Conservation (phyloP, 2,113 vertebrate genomes). For the Piprites chloris region DNA sequence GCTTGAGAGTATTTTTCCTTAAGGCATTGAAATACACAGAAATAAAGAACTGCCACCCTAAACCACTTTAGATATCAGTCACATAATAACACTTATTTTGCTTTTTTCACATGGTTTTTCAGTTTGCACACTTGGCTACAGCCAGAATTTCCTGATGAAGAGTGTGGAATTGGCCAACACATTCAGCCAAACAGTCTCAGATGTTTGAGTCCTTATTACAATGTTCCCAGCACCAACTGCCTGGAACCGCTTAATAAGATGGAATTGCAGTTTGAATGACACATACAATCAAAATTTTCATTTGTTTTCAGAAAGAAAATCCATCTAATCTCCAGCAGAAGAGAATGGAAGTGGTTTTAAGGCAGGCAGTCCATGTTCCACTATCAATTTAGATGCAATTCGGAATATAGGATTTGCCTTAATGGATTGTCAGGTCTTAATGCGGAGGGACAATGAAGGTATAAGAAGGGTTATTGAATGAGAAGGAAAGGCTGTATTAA, state of each 20-base stretch:
- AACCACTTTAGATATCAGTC: slow-evolving; percentile 1
- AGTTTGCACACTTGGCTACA: not conserved
- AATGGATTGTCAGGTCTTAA: slow-evolving; percentile 37
- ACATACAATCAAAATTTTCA: slow-evolving; percentile 47
- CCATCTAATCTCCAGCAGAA: slow-evolving; percentile 22
- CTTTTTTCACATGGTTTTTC: not conserved
- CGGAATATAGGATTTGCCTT: slow-evolving; percentile 32
- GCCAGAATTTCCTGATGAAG: slow-evolving; percentile 6
- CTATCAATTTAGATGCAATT: slow-evolving; percentile 26
- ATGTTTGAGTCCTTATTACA: not conserved
- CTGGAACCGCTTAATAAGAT: slow-evolving; percentile 43
- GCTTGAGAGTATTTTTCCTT: not conserved
- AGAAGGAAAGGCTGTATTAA: not conserved
- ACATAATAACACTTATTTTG: not conserved
- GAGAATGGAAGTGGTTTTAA: slow-evolving; percentile 11
- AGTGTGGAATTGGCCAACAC: not conserved
- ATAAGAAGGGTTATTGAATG: slow-evolving; percentile 1
- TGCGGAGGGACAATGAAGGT: not conserved
- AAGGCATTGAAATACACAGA: not conserved
- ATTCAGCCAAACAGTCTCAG: slow-evolving; percentile 18
- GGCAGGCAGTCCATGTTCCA: not conserved
- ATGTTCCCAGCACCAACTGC: slow-evolving; percentile 17
- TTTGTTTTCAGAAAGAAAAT: slow-evolving; percentile 28
- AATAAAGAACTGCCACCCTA: not conserved
- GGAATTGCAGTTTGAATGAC: slow-evolving; percentile 43